Conservation (phyloP, 2,113 vertebrate species). For the Trinectes maculatus region DNA sequence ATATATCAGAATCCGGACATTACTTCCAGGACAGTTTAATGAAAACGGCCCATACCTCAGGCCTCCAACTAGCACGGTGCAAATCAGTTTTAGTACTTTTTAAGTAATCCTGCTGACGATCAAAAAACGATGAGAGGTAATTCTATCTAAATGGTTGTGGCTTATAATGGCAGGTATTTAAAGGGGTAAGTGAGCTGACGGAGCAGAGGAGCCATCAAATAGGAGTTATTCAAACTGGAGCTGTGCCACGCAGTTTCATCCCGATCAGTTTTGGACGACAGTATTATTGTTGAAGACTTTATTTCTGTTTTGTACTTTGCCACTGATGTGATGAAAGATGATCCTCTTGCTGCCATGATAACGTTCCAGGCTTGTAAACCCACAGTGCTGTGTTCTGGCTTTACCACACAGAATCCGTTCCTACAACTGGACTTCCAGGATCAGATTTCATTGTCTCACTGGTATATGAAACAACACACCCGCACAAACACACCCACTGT, state of each 20-base stretch:
- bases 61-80: neutral
- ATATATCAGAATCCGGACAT: neutral
- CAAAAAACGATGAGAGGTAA: neutral
- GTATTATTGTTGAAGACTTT: too few species aligned
- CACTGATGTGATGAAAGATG: neutral
- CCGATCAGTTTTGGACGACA: too few species aligned
- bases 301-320: neutral
- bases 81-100: neutral
- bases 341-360: neutral
- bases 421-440: slow-evolving; percentile 1
- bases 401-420: neutral
- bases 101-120: neutral
- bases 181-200: neutral
- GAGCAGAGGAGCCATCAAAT: neutral
- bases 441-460: slow-evolving; percentile 7
- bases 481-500: neutral
- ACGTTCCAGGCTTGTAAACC: neutral
- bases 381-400: neutral
- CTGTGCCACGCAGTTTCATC: too few species aligned
- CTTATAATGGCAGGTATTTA: neutral
- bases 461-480: slow-evolving; percentile 7
- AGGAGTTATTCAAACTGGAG: neutral
- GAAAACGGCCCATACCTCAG: neutral
- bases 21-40: neutral
- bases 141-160: neutral